These are phyloP conservation scores for Piezodorus guildinii DNA, from an alignment of 1,140 invertebrate genomes.

Conservation along the genomic window DNA sequence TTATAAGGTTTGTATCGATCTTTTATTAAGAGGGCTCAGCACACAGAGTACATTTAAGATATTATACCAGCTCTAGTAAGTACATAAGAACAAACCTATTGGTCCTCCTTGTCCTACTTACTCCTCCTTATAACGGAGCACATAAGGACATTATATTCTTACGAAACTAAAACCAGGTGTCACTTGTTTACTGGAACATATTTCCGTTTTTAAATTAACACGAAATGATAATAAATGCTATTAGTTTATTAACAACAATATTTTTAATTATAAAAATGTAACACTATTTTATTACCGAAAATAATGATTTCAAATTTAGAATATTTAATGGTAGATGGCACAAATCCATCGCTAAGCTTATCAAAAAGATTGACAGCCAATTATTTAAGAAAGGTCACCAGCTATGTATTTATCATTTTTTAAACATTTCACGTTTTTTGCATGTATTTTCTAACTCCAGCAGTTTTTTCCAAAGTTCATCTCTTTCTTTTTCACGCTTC, in stretches of 20 bases:
- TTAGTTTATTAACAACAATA: neutral
- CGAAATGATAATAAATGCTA: no score
- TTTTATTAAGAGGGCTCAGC: no score
- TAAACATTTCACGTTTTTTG: slow-evolving; percentile 29
- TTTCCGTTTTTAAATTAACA: no score
- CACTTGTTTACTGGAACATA: no score
- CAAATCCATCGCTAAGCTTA: slow-evolving; percentile 16
- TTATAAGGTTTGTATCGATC: no score
- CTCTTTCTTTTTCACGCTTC: slow-evolving; percentile 85
- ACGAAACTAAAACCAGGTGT: no score
- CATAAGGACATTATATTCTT: no score
- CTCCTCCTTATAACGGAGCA: no score
- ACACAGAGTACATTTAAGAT: no score
- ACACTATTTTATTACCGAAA: slow-evolving; percentile 1
- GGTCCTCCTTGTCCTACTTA: no score
- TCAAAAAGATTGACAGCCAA: slow-evolving; percentile 2
- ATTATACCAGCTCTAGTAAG: no score
- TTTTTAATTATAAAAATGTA: neutral
- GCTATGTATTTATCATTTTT: slow-evolving; percentile 19
- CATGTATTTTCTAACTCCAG: slow-evolving; percentile 62
- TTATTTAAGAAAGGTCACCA: slow-evolving; percentile 1
- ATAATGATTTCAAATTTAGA: slow-evolving; percentile 1
- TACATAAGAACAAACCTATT: no score
- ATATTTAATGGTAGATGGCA: neutral
- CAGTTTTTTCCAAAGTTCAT: slow-evolving; percentile 87